Evolutionary conservation across 2,113 vertebrate genomes (phyloP).

Genomic region (Chloropsis cyanopogon): DNA sequence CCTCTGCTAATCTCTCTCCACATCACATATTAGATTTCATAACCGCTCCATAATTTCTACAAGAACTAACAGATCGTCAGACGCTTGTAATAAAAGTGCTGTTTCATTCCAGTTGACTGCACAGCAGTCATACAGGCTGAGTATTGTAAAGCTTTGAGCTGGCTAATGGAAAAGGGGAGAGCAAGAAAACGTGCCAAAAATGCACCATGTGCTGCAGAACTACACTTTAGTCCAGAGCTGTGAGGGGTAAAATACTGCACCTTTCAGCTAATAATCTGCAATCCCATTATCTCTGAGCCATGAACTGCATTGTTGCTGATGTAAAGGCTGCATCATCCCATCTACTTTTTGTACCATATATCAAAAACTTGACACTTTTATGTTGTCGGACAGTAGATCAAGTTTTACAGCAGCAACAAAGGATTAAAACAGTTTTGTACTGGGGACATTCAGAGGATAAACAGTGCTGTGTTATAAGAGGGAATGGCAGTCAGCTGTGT

Average conservation of each 20-base stretch:
- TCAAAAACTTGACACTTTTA: conserved; percentile 75
- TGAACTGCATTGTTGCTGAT: conserved; percentile 70
- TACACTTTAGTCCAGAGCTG: not conserved
- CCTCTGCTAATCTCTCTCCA: not conserved
- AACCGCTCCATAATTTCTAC: not conserved
- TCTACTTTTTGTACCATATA: conserved; percentile 48
- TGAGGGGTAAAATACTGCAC: conserved; percentile 42
- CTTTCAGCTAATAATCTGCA: conserved; percentile 65
- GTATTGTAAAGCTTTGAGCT: not conserved
- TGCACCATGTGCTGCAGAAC: not conserved
- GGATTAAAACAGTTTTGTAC: conserved; percentile 74
- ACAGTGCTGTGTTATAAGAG: conserved; percentile 28
- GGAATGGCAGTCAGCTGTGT: conserved; percentile 47
- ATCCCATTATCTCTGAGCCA: conserved; percentile 62
- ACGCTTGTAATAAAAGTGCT: not conserved
- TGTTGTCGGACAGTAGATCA: conserved; percentile 74
- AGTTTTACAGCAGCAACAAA: conserved; percentile 75
- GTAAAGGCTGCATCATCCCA: conserved; percentile 57
- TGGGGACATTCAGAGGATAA: conserved; percentile 72
- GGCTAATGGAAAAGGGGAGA: not conserved
- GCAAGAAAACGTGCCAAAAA: not conserved
- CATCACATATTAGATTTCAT: not conserved
- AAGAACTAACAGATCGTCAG: not conserved
- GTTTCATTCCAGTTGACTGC: conserved; percentile 46
- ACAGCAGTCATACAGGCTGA: not conserved